Percentiles rank a stretch among this genome's conserved stretches.
Conservation (phyloP, 2,113 vertebrate genomes). For the Narcine bancroftii region DNA sequence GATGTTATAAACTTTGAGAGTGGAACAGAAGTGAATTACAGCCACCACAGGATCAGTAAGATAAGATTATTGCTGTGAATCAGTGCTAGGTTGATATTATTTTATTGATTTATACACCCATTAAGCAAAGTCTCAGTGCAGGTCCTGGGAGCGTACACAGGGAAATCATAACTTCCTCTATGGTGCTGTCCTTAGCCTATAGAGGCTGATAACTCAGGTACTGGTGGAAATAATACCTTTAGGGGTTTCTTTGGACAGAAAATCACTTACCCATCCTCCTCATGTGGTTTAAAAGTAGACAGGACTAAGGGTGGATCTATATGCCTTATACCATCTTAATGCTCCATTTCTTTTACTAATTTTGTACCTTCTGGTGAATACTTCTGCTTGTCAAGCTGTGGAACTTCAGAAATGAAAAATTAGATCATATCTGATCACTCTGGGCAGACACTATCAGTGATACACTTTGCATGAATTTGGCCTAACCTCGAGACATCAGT, state of each 20-base stretch:
- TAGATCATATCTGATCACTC: background rate
- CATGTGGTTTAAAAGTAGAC: background rate
- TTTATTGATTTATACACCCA: background rate
- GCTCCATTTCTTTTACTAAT: background rate
- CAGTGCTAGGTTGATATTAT: background rate
- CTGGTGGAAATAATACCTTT: background rate
- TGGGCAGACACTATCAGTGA: background rate
- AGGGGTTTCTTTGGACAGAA: background rate
- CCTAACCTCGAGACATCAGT: background rate
- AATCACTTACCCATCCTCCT: background rate
- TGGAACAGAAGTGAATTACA: slow-evolving; percentile 11
- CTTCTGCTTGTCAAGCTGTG: background rate
- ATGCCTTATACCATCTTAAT: background rate
- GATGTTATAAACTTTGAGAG: background rate
- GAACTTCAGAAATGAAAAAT: background rate
- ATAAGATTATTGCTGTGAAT: background rate
- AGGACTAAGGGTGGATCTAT: background rate
- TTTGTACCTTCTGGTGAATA: background rate
- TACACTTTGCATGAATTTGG: background rate
- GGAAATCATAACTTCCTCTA: background rate
- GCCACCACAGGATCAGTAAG: background rate
- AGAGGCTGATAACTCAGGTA: background rate
- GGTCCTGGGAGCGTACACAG: background rate
- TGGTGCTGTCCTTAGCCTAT: background rate
- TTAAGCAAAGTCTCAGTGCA: background rate